Conservation (phyloP, 2,797 vertebrate genomes). For the Ptychobarbus kaznakovi region DNA sequence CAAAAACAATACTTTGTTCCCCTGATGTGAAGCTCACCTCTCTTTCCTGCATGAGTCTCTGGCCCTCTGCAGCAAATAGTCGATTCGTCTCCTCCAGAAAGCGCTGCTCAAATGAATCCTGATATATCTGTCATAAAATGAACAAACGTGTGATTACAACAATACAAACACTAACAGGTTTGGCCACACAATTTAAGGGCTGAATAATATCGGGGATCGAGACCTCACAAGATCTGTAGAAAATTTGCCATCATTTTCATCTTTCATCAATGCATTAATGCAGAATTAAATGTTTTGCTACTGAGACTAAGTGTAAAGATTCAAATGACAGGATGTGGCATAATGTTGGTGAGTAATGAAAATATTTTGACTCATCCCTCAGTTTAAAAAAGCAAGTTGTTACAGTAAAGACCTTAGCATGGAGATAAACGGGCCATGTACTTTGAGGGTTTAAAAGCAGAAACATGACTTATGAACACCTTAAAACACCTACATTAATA, state of each 20-base stretch:
- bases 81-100: conserved; percentile 98
- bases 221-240: background rate
- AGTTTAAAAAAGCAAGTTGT: background rate
- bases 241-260: background rate
- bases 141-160: conserved; percentile 1
- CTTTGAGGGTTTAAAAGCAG: background rate
- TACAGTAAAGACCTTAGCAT: background rate
- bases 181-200: background rate
- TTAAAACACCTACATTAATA: background rate
- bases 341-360: background rate
- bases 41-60: conserved; percentile 98
- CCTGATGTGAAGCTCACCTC: conserved; percentile 82
- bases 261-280: background rate
- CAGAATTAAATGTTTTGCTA: background rate
- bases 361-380: background rate
- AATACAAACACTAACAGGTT: background rate
- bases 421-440: background rate
- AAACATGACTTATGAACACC: background rate
- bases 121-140: conserved; percentile 88
- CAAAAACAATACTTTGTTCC: background rate
- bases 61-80: conserved; percentile 95
- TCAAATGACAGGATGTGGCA: background rate
- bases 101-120: conserved; percentile 97
- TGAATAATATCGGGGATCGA: background rate
- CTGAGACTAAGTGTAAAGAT: background rate